Evolutionary conservation across 2,113 vertebrate genomes (phyloP), one percentile per base, ranked within the genome.

Genomic region (Tachysurus fulvidraco): DNA sequence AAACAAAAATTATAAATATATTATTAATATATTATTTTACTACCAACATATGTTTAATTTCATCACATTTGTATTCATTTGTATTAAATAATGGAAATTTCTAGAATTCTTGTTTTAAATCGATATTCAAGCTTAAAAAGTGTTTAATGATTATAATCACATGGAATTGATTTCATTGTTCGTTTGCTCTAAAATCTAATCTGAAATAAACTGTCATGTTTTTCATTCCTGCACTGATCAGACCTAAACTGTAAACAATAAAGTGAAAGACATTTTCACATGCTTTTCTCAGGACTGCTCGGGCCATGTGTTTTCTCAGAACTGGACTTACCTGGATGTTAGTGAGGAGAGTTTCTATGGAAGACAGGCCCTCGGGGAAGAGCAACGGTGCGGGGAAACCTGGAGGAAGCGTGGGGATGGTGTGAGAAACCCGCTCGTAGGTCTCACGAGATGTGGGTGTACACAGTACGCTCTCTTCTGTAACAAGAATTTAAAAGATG

Each of bases 301-400:
- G 1, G 1, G 16, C 28, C 36, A 36, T 23, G 28, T 30, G 46
- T 13, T 21, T 83, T 76, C 85, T 19, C 21, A 9, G 46, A 65
- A 77, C 17, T 41, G 59, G 85, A 88, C 96, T 94, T 97, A 99
- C 98, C 98, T 99, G 98, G 94, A 99, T 99, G 93, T 99, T 99
- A 88, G 98, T 99, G 93, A 99, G 97, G 89, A 99, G 97, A 79
- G 98, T 99, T 96, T 99, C 98, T 96, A 99, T 99, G 93, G 98
- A 99, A 93, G 98, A 99, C 94, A 99, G 88, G 93, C 98, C 98
- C 93, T 99, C 98, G 65, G 98, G 98, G 94, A 98, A 99, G 94
- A 99, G 97, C 93, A 99, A 97, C 94, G 97, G 96, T 94, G 95
- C 95, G 89, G 98, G 96, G 91, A 99, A 97, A 89, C 97, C 98